A percentile compares a stretch with the other conserved stretches of the same genome.
These are phyloP conservation scores for Oxycera nigricornis DNA, from an alignment of 2,888 invertebrate species.

Conservation along the genomic window DNA sequence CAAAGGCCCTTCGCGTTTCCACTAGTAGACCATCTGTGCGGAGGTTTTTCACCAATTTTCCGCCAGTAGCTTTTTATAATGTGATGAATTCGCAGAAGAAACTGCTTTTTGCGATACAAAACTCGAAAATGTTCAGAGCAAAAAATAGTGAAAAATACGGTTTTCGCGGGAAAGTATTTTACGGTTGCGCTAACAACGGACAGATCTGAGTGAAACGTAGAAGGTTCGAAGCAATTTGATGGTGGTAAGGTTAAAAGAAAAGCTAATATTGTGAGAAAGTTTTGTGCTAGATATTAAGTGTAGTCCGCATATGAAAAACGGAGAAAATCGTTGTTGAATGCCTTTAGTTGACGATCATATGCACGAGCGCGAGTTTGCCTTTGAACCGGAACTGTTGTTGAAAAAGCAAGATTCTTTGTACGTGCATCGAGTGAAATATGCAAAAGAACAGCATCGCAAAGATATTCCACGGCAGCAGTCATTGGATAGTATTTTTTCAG, in stretches of 20 bases:
- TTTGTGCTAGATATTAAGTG: neutral
- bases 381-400: conserved; percentile 59
- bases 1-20: neutral
- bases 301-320: neutral
- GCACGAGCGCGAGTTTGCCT: conserved; percentile 60
- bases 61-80: conserved; percentile 7
- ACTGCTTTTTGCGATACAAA: neutral
- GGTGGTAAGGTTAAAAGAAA: neutral
- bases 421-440: conserved; percentile 49
- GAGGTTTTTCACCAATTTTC: too few relatives aligned
- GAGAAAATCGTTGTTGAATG: conserved; percentile 30
- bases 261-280: neutral
- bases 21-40: neutral
- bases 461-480: neutral
- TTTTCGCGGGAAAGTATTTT: conserved; percentile 47
- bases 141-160: conserved; percentile 50
- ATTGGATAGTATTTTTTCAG: conserved; percentile 12
- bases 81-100: conserved; percentile 33
- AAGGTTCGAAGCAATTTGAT: neutral
- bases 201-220: neutral
- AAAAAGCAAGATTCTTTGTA: conserved; percentile 56
- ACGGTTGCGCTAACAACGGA: neutral
- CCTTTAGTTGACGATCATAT: conserved; percentile 53
- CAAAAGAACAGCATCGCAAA: neutral
- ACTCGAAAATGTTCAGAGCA: conserved; percentile 45